phyloP scores from a whole-genome alignment of 2,113 vertebrate genomes.

The Chitala chitala region DNA sequence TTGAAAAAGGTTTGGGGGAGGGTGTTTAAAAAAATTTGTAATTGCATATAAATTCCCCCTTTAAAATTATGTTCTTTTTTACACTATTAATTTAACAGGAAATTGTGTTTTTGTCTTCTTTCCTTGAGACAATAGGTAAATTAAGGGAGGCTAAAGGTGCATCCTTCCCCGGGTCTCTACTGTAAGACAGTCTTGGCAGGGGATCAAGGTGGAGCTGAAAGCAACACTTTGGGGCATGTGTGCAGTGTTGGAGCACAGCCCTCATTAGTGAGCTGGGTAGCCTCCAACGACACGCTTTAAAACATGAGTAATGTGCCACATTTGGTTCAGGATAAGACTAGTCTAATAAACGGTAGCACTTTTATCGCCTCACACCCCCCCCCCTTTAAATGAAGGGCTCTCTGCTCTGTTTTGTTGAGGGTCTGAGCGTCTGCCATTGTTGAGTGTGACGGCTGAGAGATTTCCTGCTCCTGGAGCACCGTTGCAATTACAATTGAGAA shows the following conservation, averaged over 20 bases:
- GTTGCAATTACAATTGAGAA: constrained; percentile 74
- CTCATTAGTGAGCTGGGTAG: constrained; percentile 78
- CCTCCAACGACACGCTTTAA: constrained; percentile 61
- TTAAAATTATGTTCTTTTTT: too few relatives aligned
- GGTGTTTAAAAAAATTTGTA: too few relatives aligned
- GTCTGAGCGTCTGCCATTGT: constrained; percentile 68
- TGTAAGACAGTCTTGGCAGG: constrained; percentile 67
- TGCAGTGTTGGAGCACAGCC: constrained; percentile 57
- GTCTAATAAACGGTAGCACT: constrained; percentile 81
- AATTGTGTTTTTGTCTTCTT: constrained; percentile 3
- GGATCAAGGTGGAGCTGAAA: constrained; percentile 72
- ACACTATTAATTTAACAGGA: not conserved
- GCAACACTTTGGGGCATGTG: constrained; percentile 63
- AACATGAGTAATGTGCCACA: constrained; percentile 47
- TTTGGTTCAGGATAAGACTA: constrained; percentile 55
- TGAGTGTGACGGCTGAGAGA: constrained; percentile 69
- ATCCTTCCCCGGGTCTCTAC: constrained; percentile 41
- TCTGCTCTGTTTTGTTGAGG: constrained; percentile 61
- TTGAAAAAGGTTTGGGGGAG: too few relatives aligned
- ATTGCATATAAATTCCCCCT: too few relatives aligned
- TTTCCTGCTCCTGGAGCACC: constrained; percentile 76
- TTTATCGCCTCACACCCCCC: constrained; percentile 72
- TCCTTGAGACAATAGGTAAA: constrained; percentile 26
- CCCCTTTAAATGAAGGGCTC: constrained; percentile 46
- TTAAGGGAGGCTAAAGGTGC: constrained; percentile 33